Conservation (phyloP, 2,797 vertebrate species). For the Coregonus sp. region DNA sequence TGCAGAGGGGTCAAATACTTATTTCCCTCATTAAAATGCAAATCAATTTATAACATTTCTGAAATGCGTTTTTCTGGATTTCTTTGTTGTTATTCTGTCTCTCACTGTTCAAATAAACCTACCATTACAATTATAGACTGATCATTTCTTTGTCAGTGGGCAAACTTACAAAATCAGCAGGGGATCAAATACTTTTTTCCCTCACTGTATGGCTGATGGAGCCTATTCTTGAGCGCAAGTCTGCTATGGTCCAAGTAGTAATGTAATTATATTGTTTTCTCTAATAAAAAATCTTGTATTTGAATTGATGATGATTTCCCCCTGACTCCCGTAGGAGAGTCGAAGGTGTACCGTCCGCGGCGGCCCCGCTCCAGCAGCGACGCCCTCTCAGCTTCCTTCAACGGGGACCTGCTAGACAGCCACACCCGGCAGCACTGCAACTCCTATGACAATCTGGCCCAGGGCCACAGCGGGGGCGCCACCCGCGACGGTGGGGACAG, state of each 20-base stretch:
- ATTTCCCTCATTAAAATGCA: no score
- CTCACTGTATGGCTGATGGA: no score
- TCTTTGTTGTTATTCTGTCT: no score
- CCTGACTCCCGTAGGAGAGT: slow-evolving; percentile 79
- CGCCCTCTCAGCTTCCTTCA: slow-evolving; percentile 92
- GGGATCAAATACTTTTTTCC: no score
- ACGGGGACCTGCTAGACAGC: slow-evolving; percentile 86
- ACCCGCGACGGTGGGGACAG: slow-evolving; percentile 72
- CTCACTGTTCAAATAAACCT: no score
- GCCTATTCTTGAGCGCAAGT: no score
- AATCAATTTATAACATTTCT: no score
- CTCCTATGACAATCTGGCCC: slow-evolving; percentile 89
- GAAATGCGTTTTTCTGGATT: no score
- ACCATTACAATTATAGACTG: no score
- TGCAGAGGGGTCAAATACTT: no score
- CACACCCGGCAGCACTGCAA: slow-evolving; percentile 89
- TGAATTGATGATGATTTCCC: not conserved
- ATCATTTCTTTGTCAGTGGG: no score
- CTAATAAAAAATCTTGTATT: not conserved
- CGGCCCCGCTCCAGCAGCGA: slow-evolving; percentile 95
- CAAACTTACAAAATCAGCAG: no score
- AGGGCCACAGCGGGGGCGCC: slow-evolving; percentile 59
- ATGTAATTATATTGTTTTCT: not conserved
- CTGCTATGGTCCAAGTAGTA: not conserved
- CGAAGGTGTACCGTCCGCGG: slow-evolving; percentile 91